Evolutionary conservation across 2,113 vertebrate species (phyloP), one percentile per base, ranked within the genome.

Genomic region (Marmota monax): DNA sequence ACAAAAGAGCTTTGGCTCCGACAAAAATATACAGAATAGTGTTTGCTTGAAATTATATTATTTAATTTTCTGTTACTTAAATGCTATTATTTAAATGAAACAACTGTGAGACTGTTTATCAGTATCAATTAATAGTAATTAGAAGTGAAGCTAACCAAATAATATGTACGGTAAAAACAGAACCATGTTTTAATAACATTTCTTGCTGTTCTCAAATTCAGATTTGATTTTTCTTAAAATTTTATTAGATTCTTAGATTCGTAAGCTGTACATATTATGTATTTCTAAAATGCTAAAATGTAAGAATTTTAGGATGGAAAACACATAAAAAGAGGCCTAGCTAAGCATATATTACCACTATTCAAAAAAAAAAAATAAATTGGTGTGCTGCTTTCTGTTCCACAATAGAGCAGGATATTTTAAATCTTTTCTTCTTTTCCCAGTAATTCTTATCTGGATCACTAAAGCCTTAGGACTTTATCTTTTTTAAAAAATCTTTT

Each of bases 301-400:
- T 39, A 67, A 84, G 29, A 39, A 42, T 85, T 79, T 70, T 56
- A 84, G 14, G 93, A 86, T 51, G 42, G 23, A 84, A 72, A 83
- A 53, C 27, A 23, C 1, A 1, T 84, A 22, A 74, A 92, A 69
- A 61, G 58, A 65, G 39, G 45, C 29, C 78, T 79, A 58, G 58
- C 6, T 84, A n/a, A 61, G 69, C 4, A 92, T 25, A 69, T 69
- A 13, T 39, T 74, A 4, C 27, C 13, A 65, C 8, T 79, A 58
- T 23, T 73, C 25, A 16, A 69, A 69, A 34, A 69, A 69, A 37
- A 39, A 39, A 39, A 39, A 9, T 39, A 13, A 51, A 51, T 51
- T 51, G 58, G 4, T 5, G 27, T 23, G 8, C 56, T 56, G 7
- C 23, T 76, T 74, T 74, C n/a, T 32, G 0, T 63, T 42, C 22